Evolutionary conservation across 2,888 invertebrate genomes (phyloP).

Genomic region (Rhodophaea formosa): DNA sequence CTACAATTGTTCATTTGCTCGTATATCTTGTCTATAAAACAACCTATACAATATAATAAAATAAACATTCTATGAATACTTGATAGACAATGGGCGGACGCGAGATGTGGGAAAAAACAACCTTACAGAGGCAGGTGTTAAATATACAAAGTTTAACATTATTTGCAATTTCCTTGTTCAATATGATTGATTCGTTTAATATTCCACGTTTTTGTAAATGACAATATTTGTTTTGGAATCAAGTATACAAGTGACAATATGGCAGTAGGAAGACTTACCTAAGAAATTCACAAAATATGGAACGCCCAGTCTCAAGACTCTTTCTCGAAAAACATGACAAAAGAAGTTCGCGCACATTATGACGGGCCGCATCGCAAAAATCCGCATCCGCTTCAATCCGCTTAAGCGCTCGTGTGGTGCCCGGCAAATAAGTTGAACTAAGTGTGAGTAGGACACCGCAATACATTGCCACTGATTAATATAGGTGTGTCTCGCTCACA

Average conservation of each 20-base stretch:
- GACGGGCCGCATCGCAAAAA: too few species aligned
- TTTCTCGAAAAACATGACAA: too few species aligned
- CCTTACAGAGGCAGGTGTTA: constrained; percentile 30
- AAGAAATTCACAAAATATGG: not conserved
- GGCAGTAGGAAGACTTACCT: not conserved
- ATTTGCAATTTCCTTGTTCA: not conserved
- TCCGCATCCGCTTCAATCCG: too few species aligned
- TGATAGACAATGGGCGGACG: constrained; percentile 66
- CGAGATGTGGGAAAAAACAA: constrained; percentile 58
- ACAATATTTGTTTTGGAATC: not conserved
- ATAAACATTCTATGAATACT: constrained; percentile 13
- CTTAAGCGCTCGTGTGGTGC: too few species aligned
- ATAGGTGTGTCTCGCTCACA: too few species aligned
- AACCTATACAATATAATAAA: not conserved
- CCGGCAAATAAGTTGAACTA: too few species aligned
- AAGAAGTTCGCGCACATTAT: too few species aligned
- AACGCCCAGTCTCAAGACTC: not conserved
- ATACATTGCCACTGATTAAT: too few species aligned
- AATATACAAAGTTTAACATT: not conserved
- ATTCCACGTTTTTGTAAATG: not conserved
- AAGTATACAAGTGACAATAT: not conserved
- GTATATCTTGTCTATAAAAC: not conserved
- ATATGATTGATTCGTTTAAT: not conserved
- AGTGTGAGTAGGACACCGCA: too few species aligned
- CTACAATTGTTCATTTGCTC: not conserved